A percentile compares a stretch with the other conserved stretches of the same genome.
Evolutionary conservation across 2,113 vertebrate genomes (phyloP).

Genomic region (Helogale parvula): DNA sequence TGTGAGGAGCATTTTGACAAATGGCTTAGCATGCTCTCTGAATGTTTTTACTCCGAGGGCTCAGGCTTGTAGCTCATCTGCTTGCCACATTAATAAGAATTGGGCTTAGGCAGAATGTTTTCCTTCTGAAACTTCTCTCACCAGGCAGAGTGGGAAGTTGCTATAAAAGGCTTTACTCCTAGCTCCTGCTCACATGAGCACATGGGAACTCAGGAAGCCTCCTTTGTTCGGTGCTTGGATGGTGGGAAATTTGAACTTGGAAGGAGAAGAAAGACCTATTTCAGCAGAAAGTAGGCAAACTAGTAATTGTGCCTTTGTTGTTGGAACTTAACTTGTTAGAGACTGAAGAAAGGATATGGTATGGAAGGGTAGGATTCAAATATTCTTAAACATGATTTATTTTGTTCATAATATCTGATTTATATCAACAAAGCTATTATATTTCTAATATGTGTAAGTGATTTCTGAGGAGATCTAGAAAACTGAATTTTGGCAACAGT

Average conservation of each 20-base stretch:
- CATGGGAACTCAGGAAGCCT: background rate
- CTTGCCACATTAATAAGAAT: background rate
- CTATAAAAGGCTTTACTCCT: background rate
- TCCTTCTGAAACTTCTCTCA: background rate
- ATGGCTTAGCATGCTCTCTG: background rate
- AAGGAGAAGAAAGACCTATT: background rate
- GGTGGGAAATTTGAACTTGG: background rate
- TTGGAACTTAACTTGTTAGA: background rate
- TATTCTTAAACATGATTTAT: background rate
- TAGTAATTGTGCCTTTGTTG: background rate
- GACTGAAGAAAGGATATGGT: background rate
- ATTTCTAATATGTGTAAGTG: background rate
- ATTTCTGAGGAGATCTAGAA: background rate
- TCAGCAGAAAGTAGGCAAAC: background rate
- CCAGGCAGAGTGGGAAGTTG: background rate
- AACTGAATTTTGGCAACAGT: background rate
- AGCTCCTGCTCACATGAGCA: background rate
- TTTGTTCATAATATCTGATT: background rate
- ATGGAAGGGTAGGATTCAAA: background rate
- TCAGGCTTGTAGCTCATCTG: background rate
- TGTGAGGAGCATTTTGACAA: accelerated
- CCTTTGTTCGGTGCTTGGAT: background rate
- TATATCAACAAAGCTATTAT: background rate
- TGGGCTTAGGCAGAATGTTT: background rate
- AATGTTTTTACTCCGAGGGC: background rate